Conservation (phyloP, 2,888 invertebrate genomes). For the Sinopyrophorus schimmeli region DNA sequence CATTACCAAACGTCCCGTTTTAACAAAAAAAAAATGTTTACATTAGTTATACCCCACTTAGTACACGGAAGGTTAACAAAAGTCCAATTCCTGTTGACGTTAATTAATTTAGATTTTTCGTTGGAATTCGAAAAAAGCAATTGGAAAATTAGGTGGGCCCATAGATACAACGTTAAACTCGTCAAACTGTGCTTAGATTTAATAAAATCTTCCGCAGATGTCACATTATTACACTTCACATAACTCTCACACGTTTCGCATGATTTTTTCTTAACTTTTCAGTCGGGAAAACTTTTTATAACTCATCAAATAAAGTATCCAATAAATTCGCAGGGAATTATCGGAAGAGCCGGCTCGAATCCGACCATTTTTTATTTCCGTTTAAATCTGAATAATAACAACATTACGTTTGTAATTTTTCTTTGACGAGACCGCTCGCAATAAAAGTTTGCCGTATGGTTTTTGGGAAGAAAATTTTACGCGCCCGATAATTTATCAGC, state of each 20-base stretch:
- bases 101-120: too few species aligned
- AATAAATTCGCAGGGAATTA: conserved; percentile 6
- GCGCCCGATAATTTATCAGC: conserved; percentile 21
- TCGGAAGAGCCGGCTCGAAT: conserved; percentile 8
- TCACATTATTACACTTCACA: conserved; percentile 16
- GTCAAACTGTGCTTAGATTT: conserved; percentile 13
- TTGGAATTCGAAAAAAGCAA: too few species aligned
- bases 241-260: conserved; percentile 14
- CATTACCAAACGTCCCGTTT: too few species aligned
- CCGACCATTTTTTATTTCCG: conserved; percentile 5
- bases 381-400: conserved; percentile 15
- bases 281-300: conserved; percentile 9
- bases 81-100: too few species aligned
- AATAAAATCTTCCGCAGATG: conserved; percentile 15
- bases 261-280: conserved; percentile 19
- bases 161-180: too few species aligned
- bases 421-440: conserved; percentile 12
- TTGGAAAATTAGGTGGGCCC: too few species aligned
- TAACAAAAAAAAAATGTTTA: too few species aligned
- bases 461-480: conserved; percentile 15
- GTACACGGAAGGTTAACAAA: too few species aligned
- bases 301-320: conserved; percentile 14
- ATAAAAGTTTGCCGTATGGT: conserved; percentile 16
- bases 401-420: conserved; percentile 8
- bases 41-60: too few species aligned